Percentiles rank a stretch among this genome's conserved stretches.
phyloP scores from a whole-genome alignment of 1,140 invertebrate species.

The Sitodiplosis mosellana region DNA sequence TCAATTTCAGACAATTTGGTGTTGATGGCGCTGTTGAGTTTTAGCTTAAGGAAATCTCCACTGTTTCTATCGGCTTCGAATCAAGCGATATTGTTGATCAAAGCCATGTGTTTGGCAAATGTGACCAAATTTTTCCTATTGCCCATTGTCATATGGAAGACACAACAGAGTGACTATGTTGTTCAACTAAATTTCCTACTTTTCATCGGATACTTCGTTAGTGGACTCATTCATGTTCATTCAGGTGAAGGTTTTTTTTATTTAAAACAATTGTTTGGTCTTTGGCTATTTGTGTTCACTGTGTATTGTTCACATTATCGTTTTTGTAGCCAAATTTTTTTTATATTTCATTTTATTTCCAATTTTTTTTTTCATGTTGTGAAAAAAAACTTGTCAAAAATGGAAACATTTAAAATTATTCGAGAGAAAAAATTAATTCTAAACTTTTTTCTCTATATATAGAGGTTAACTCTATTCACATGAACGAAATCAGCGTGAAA shows the following conservation, averaged over 20 bases:
- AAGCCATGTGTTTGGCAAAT: constrained; percentile 27
- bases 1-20: constrained; percentile 12
- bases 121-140: constrained; percentile 28
- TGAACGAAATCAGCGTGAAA: too few species aligned
- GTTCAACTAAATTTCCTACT: constrained; percentile 14
- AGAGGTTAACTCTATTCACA: too few species aligned
- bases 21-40: constrained; percentile 7
- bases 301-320: too few species aligned
- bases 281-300: too few species aligned
- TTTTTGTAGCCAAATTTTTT: too few species aligned
- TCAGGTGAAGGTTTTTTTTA: constrained; percentile 5
- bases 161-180: constrained; percentile 22
- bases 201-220: constrained; percentile 17
- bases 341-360: too few species aligned
- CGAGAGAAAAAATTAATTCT: too few species aligned
- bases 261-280: too few species aligned
- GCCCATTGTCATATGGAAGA: constrained; percentile 31
- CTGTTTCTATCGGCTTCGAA: constrained; percentile 8
- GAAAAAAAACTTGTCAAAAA: too few species aligned
- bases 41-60: not conserved
- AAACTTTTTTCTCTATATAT: too few species aligned
- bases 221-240: constrained; percentile 15
- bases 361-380: too few species aligned
- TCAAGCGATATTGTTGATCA: constrained; percentile 13
- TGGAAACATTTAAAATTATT: too few species aligned